phyloP scores from a whole-genome alignment of 2,888 invertebrate genomes.

The Cryptus viduatorius region DNA sequence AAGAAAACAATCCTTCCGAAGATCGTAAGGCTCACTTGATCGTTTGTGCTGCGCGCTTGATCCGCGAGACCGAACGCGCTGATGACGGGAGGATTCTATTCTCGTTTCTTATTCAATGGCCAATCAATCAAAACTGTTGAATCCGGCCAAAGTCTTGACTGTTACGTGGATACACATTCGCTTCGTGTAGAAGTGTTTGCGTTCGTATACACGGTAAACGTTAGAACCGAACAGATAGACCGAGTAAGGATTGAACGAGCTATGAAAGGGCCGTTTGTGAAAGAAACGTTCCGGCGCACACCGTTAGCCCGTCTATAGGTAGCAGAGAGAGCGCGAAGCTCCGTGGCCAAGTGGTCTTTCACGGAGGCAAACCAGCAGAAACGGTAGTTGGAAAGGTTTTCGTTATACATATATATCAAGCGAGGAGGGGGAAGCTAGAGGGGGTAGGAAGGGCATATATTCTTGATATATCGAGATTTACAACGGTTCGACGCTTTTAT shows the following conservation, averaged over 20 bases:
- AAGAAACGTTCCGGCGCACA: slow-evolving; percentile 41
- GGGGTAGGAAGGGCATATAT: slow-evolving; percentile 25
- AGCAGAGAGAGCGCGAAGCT: slow-evolving; percentile 6
- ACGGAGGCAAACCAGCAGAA: slow-evolving; percentile 42
- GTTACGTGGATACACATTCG: not conserved
- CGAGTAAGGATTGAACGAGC: slow-evolving; percentile 54
- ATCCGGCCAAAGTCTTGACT: slow-evolving; percentile 37
- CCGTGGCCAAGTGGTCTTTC: slow-evolving; percentile 53
- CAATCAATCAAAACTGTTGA: slow-evolving; percentile 68
- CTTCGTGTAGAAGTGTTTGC: slow-evolving; percentile 7
- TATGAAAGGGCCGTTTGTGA: slow-evolving; percentile 55
- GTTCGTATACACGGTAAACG: slow-evolving; percentile 10
- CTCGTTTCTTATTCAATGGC: slow-evolving; percentile 61
- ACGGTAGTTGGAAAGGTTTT: slow-evolving; percentile 52
- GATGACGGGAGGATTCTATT: slow-evolving; percentile 37
- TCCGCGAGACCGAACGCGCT: slow-evolving; percentile 13
- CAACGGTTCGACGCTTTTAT: slow-evolving; percentile 62
- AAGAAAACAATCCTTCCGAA: not conserved
- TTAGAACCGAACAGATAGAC: slow-evolving; percentile 11
- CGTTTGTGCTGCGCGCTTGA: not conserved
- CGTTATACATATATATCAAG: slow-evolving; percentile 34
- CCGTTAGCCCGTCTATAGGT: not conserved
- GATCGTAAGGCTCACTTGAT: slow-evolving; percentile 8
- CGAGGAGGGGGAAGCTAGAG: slow-evolving; percentile 16
- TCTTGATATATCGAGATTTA: slow-evolving; percentile 66